Evolutionary conservation across 2,113 vertebrate genomes (phyloP), one percentile per base, ranked within the genome.

Genomic region (Alces alces): DNA sequence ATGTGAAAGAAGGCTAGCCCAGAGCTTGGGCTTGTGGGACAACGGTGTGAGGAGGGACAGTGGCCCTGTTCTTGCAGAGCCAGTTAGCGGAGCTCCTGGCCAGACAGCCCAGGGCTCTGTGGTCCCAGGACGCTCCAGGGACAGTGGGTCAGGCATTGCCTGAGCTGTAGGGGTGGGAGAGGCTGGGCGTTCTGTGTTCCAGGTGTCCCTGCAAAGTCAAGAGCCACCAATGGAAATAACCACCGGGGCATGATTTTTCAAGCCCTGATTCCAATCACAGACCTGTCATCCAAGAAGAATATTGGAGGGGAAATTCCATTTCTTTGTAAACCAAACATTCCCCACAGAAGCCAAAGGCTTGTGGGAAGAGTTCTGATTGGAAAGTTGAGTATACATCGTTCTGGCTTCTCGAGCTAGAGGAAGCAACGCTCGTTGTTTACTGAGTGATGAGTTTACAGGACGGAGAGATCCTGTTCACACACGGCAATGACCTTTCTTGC

Each of bases 201-300:
- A 88, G 96, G 95, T 97, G 96, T 97, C 93, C 28, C 66, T 89
- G 80, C 50, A 86, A 92, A 97, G 85, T 96, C 92, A 96, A 96
- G 92, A 96, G 97, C 93, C 83, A 94, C 96, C 96, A 93, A 97
- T 91, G 93, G 97, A 96, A 98, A 97, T 90, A 96, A 96, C 87
- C 93, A 98, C 90, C 12, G 1, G 88, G 95, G 95, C 90, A 92
- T 96, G 96, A 96, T 97, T 98, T 97, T 97, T 97, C 96, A 96
- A 95, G 97, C 90, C 92, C 92, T 64, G 95, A 97, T 95, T 97
- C 96, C 96, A 98, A 98, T 98, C 97, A 97, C 76, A 97, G 90
- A 95, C 94, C 90, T 98, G 95, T 98, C 98, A 97, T 97, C 95
- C 94, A 96, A 94, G 95, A 98, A 97, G 93, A 94, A 96, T 97